Percentiles rank a stretch among this genome's conserved stretches.
phyloP scores from a whole-genome alignment of 2,888 invertebrate species.

The Thumatha senex region DNA sequence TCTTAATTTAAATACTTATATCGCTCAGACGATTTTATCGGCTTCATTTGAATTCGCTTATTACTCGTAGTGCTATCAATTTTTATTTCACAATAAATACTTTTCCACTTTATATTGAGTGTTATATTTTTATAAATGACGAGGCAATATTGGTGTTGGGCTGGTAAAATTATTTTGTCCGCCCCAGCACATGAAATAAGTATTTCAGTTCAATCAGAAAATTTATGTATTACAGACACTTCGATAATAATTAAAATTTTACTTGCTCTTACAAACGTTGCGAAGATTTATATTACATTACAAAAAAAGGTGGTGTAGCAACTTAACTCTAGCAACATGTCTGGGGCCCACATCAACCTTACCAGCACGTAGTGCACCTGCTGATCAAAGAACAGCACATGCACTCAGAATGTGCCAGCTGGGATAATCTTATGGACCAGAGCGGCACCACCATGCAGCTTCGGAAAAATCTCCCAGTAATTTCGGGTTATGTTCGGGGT shows the following conservation, averaged over 20 bases:
- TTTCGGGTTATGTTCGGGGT: no score
- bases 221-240: no score
- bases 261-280: no score
- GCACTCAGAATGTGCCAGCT: constrained; percentile 19
- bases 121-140: constrained; percentile 36
- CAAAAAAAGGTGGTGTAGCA: no score
- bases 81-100: constrained; percentile 39
- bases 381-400: background rate
- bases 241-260: no score
- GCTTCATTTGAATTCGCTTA: constrained; percentile 37
- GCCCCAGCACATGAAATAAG: background rate
- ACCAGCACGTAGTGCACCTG: no score
- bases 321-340: no score
- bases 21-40: constrained; percentile 31
- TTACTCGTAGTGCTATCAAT: constrained; percentile 26
- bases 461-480: no score
- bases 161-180: no score
- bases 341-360: no score
- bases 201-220: background rate
- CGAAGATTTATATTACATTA: no score
- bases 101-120: constrained; percentile 7
- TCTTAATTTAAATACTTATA: constrained; percentile 29
- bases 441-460: no score
- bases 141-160: constrained; percentile 11
- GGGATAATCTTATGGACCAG: constrained; percentile 19